Base-by-base conservation (phyloP, 2,888 invertebrate genomes). In the Omphaloscelis lunosa region DNA sequence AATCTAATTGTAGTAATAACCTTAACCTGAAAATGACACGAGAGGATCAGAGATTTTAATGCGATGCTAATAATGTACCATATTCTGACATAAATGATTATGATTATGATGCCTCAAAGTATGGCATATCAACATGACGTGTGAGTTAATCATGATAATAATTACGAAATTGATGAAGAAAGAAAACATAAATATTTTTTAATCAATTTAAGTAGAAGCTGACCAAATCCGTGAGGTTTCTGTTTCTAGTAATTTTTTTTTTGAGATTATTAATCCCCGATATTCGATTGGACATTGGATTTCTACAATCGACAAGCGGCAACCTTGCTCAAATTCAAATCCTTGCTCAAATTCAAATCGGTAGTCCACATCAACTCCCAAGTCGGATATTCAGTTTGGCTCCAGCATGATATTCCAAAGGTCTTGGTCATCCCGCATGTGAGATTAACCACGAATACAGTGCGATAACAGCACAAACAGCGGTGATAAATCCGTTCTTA, bases 401-500 rank as follows among this genome's bases (percentile, higher is more conserved):
- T 59, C 4, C 12, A 59, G 20, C 74, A 48, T 61, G 69, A 77
- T 83, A 78, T 78, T 75, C 69, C 41, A 86, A 84, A 86, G 84
- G 84, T 83, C 84, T 86, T 59, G 82, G 87, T 82, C 83, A 85
- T 84, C 78, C 61, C 62, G 75, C 59, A 82, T 77, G 77, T 70
- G 79, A 84, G 81, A 86, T 85, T 86, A 88, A 82, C 79, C 75
- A 80, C 74, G 79, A 80, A 81, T 74, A 79, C 77, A 72, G 62
- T 68, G 53, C 77, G 85, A 87, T 88, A 86, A 77, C 78, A 80
- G 67, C 41, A 88, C 87, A 86, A 75, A 87, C 74, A 85, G 78
- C 61, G 85, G 89, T 91, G 93, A 94, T 94, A 94, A 94, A 95
- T 95, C 92, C 91, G 86, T 89, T 85, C 87, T 88, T 84, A 91